Percentiles rank a stretch among this genome's conserved stretches.
phyloP scores from a whole-genome alignment of 2,888 invertebrate species.

The Acanthococcus lagerstroemiae region DNA sequence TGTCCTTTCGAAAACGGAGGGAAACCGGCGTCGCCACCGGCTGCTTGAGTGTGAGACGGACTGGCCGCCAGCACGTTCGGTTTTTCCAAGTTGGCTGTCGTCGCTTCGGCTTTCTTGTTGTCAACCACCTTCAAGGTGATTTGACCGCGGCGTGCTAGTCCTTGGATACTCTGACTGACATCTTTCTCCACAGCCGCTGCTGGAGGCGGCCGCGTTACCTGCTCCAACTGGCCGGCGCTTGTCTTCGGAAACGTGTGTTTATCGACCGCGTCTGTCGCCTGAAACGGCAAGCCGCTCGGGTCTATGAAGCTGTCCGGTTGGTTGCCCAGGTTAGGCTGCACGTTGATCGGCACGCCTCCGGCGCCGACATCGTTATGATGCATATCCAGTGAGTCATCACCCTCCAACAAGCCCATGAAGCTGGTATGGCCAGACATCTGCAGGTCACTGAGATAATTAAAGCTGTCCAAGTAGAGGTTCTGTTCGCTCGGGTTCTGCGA shows the following conservation, averaged over 20 bases:
- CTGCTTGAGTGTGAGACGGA: neutral
- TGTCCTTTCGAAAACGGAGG: no score
- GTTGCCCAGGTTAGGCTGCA: no score
- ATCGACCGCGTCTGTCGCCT: neutral
- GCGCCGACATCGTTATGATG: neutral
- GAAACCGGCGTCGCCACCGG: neutral
- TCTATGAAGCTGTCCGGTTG: neutral
- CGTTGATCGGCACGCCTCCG: no score
- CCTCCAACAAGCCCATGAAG: constrained; percentile 26
- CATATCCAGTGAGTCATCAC: constrained; percentile 17
- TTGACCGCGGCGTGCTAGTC: constrained; percentile 9
- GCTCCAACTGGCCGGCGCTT: neutral
- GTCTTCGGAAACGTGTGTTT: neutral
- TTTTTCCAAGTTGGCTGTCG: neutral
- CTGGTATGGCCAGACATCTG: constrained; percentile 21
- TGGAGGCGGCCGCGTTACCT: neutral
- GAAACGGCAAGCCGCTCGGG: neutral
- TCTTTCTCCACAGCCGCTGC: no score
- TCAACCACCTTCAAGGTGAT: constrained; percentile 13
- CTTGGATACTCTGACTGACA: constrained; percentile 13
- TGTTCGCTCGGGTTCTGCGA: neutral
- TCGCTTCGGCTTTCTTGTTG: neutral
- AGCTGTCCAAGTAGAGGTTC: constrained; percentile 4
- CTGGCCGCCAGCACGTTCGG: neutral
- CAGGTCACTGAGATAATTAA: constrained; percentile 9